A percentile compares a stretch with the other conserved stretches of the same genome.
These are phyloP conservation scores for Diarsia mendica DNA, from an alignment of 2,888 invertebrate genomes.

Conservation along the genomic window DNA sequence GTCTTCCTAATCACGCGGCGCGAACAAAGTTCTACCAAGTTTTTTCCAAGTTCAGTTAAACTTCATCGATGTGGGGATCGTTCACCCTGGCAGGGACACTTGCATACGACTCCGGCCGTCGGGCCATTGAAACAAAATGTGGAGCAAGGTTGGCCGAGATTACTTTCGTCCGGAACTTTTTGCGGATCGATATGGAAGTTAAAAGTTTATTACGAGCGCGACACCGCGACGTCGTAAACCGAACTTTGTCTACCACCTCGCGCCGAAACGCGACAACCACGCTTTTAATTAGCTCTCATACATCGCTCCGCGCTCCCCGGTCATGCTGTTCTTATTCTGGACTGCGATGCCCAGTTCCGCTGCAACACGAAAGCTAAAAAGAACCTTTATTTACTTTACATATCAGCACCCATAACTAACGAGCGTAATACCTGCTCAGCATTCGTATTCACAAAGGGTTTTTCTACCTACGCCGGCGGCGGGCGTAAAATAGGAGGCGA, in stretches of 20 bases:
- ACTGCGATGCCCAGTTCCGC: slow-evolving; percentile 35
- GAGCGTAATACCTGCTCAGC: slow-evolving; percentile 89
- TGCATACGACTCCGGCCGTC: slow-evolving; percentile 85
- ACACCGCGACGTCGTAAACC: slow-evolving; percentile 79
- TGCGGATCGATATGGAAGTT: slow-evolving; percentile 87
- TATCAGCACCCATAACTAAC: slow-evolving; percentile 88
- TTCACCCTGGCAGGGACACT: slow-evolving; percentile 89
- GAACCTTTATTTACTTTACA: slow-evolving; percentile 88
- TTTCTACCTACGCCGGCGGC: slow-evolving; percentile 87
- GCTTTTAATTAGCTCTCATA: slow-evolving; percentile 66
- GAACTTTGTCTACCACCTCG: slow-evolving; percentile 68
- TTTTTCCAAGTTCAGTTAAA: slow-evolving; percentile 89
- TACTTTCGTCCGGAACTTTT: slow-evolving; percentile 88
- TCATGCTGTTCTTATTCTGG: slow-evolving; percentile 31
- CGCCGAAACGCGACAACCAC: slow-evolving; percentile 54
- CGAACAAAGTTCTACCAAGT: slow-evolving; percentile 87
- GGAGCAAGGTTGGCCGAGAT: slow-evolving; percentile 89
- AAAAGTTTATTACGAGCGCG: slow-evolving; percentile 85
- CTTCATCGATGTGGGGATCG: slow-evolving; percentile 89
- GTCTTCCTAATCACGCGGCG: slow-evolving; percentile 90
- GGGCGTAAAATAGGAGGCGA: slow-evolving; percentile 90
- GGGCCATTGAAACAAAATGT: slow-evolving; percentile 88
- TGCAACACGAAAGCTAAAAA: slow-evolving; percentile 67
- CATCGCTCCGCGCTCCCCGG: slow-evolving; percentile 25
- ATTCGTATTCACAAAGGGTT: slow-evolving; percentile 90